Evolutionary conservation across 2,113 vertebrate genomes (phyloP).

Genomic region (Pyrgilauda ruficollis): DNA sequence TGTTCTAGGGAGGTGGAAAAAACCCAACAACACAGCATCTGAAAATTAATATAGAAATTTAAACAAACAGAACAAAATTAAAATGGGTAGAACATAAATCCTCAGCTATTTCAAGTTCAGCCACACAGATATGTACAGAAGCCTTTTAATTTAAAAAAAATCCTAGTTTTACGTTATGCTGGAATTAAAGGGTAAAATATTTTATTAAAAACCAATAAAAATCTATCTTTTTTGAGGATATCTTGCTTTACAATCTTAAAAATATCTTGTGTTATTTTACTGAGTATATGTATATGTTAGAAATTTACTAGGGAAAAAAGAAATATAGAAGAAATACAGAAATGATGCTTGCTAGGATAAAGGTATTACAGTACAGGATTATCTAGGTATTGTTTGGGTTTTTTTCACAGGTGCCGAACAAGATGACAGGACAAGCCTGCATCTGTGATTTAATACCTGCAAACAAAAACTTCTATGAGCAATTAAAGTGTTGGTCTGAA

Average conservation of each 20-base stretch:
- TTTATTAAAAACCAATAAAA: neutral
- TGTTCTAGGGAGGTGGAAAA: neutral
- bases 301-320: neutral
- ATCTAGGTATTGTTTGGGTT: neutral
- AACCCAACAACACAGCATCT: neutral
- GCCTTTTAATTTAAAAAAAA: neutral
- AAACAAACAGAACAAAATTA: neutral
- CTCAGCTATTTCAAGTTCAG: neutral
- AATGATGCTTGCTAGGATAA: neutral
- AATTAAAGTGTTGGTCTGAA: neutral
- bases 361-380: neutral
- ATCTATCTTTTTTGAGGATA: neutral
- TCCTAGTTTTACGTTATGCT: neutral
- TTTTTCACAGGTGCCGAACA: neutral
- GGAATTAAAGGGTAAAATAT: neutral
- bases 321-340: neutral
- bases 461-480: neutral
- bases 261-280: neutral
- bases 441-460: neutral
- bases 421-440: neutral
- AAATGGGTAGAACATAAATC: neutral
- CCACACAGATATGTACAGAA: neutral
- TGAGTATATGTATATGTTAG: neutral
- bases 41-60: neutral
- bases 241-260: neutral